Percentiles rank a stretch among this genome's conserved stretches.
These are phyloP conservation scores for Bimastos eiseni DNA, from an alignment of 2,888 invertebrate species.

Conservation along the genomic window DNA sequence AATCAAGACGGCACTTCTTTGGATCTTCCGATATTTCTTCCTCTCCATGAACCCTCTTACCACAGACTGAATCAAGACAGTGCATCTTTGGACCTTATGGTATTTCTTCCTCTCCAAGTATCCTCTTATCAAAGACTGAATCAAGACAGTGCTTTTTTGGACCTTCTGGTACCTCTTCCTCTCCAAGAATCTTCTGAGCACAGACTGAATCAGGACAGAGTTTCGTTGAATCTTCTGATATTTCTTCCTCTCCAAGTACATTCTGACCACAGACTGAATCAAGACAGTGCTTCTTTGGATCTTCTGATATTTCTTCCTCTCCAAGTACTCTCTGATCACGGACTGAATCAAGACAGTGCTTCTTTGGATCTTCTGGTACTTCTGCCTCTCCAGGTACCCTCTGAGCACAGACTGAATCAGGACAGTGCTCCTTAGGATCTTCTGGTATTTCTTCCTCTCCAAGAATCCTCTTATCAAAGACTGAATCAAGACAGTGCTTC, in stretches of 20 bases:
- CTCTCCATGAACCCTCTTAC: not conserved
- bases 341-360: slow-evolving; percentile 27
- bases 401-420: slow-evolving; percentile 52
- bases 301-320: not conserved
- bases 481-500: slow-evolving; percentile 57
- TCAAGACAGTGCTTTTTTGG: not conserved
- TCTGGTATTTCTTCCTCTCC: not conserved
- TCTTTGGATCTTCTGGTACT: not conserved
- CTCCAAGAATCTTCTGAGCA: not conserved
- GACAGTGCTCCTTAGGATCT: not conserved
- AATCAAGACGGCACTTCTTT: slow-evolving; percentile 32
- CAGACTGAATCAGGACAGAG: not conserved
- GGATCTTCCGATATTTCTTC: slow-evolving; percentile 30
- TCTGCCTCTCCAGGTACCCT: slow-evolving; percentile 49
- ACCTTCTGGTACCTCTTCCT: not conserved
- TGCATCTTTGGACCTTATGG: not conserved
- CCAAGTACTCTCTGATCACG: not conserved
- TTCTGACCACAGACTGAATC: slow-evolving; percentile 7
- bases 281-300: not conserved
- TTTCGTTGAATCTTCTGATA: not conserved
- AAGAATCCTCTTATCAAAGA: slow-evolving; percentile 20
- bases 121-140: not conserved
- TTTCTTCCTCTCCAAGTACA: not conserved
- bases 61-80: not conserved
- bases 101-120: slow-evolving; percentile 14